Base-by-base conservation (phyloP, 1,140 invertebrate genomes). In the Drosophila murphyi region DNA sequence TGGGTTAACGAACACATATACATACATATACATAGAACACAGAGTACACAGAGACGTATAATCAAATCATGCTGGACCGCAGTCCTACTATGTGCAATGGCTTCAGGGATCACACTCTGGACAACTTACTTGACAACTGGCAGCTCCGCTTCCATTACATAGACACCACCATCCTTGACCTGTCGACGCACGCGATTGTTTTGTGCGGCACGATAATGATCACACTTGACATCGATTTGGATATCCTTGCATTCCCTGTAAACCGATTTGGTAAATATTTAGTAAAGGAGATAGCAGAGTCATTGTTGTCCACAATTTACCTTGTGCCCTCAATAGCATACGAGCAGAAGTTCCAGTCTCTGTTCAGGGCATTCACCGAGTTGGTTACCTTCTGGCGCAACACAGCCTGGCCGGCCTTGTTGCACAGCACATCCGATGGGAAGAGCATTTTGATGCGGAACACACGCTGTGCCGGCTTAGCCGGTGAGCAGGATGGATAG, bases 271-370 rank as follows among this genome's bases (percentile, higher is more conserved):
- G 37, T 39, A 52, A 4, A 5, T 3, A 5, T 52, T 45, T 29
- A 34, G 5, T 4, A 43, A 45, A 20, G 29, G 0, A 10, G 7
- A 7, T 7, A 4, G 20, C 20, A 20, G 20, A 2, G 3, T 6
- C 3, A 12, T 7, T 20, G n/a, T 32, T 41, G 4, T 12, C 2
- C 20, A 12, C 2, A 62, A 60, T 48, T 29, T 47, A 88, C 82
- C 82, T 80, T 3, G 92, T 92, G 47, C 92, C 92, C 37, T 97
- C 96, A n/a, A 96, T 94, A 76, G 96, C 96, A 81, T 97, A 97
- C 0, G 97, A 97, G 91, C 97, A 98, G 95, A 98, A 97, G 93
- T 97, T 97, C 97, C 97, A 98, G 76, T 98, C 96, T 79, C 97
- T 94, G 85, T 98, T 98, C 12, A 98, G 93, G 41, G 97, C 95